Percentiles rank a stretch among this genome's conserved stretches.
Conservation (phyloP, 2,888 invertebrate genomes). For the Diarsia rubi region DNA sequence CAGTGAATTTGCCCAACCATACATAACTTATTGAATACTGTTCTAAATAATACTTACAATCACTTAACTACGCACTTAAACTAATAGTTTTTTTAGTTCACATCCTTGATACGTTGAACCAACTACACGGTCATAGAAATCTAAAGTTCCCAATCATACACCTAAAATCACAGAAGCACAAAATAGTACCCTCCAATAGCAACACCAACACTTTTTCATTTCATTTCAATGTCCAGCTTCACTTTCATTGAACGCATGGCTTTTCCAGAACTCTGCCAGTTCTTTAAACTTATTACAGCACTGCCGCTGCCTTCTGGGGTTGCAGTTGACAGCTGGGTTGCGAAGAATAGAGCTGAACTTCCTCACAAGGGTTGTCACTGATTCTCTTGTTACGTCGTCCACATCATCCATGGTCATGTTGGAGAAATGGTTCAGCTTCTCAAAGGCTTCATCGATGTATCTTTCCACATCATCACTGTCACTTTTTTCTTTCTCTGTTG, state of each 20-base stretch:
- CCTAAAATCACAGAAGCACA: slow-evolving; percentile 7
- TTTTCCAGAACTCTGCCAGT: slow-evolving; percentile 84
- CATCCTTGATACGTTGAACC: neutral
- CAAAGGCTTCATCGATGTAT: slow-evolving; percentile 85
- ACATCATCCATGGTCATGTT: slow-evolving; percentile 70
- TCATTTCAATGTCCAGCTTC: slow-evolving; percentile 39
- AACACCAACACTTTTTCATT: neutral
- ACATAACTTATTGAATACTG: neutral
- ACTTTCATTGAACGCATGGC: slow-evolving; percentile 68
- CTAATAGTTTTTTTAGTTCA: neutral
- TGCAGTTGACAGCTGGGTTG: slow-evolving; percentile 75
- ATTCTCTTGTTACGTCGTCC: slow-evolving; percentile 69
- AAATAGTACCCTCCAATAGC: slow-evolving; percentile 27
- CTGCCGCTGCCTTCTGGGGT: slow-evolving; percentile 76
- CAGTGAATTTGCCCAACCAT: neutral
- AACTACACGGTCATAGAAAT: neutral
- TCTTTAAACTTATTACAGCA: slow-evolving; percentile 83
- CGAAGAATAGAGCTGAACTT: slow-evolving; percentile 81
- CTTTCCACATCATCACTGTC: slow-evolving; percentile 78
- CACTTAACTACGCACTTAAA: neutral
- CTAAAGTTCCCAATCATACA: neutral
- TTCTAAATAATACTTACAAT: neutral
- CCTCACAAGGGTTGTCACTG: slow-evolving; percentile 84
- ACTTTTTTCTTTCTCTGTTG: slow-evolving; percentile 67
- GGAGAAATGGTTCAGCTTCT: slow-evolving; percentile 76